A percentile compares a stretch with the other conserved stretches of the same genome.
Evolutionary conservation across 2,113 vertebrate genomes (phyloP).

Genomic region (Silurus glanis): DNA sequence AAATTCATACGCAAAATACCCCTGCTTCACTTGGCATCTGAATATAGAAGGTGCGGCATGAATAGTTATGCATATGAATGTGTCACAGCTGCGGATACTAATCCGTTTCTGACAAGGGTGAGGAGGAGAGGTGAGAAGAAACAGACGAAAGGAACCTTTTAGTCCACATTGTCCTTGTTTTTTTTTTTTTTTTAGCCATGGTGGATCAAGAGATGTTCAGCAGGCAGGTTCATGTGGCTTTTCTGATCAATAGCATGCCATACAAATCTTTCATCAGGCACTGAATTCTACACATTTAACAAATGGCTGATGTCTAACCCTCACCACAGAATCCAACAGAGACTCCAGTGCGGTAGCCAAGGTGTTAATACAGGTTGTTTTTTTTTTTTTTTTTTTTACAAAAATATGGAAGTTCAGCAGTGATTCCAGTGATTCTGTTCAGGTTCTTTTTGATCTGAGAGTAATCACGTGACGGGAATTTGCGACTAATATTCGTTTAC

Average conservation of each 20-base stretch:
- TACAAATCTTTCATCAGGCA: slow-evolving; percentile 58
- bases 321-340: background rate
- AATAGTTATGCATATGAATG: slow-evolving; percentile 68
- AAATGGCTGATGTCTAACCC: slow-evolving; percentile 47
- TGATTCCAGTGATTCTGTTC: background rate
- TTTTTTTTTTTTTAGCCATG: background rate
- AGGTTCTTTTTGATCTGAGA: background rate
- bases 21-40: slow-evolving; percentile 45
- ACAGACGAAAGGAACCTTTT: slow-evolving; percentile 44
- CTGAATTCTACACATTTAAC: slow-evolving; percentile 55
- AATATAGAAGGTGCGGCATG: slow-evolving; percentile 65
- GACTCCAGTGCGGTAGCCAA: background rate
- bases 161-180: slow-evolving; percentile 24
- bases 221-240: slow-evolving; percentile 22
- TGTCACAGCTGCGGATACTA: slow-evolving; percentile 58
- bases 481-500: too few species aligned
- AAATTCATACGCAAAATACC: slow-evolving; percentile 60
- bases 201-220: background rate
- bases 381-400: too few species aligned
- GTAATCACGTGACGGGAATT: background rate
- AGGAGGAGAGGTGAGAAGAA: slow-evolving; percentile 7
- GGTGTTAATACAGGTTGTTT: background rate
- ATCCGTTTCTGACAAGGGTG: slow-evolving; percentile 56
- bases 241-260: slow-evolving; percentile 24
- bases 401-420: background rate